Evolutionary conservation across 1,140 invertebrate genomes (phyloP).

Genomic region (Colletes gigas): DNA sequence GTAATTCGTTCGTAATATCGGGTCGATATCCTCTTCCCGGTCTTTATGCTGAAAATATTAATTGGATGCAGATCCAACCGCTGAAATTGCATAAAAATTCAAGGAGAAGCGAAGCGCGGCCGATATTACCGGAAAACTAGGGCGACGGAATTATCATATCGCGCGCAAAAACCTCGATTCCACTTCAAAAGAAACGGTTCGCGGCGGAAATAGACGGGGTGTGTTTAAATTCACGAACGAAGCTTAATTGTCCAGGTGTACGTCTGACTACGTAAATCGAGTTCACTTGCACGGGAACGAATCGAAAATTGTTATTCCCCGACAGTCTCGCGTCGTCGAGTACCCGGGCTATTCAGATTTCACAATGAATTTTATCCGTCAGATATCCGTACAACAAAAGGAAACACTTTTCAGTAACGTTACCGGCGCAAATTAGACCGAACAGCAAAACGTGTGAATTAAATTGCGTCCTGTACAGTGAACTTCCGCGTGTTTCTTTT

Average conservation of each 20-base stretch:
- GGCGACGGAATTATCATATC: constrained; percentile 37
- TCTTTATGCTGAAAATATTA: neutral
- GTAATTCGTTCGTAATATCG: too few relatives aligned
- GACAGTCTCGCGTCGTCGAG: neutral
- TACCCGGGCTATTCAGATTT: neutral
- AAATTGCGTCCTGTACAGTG: neutral
- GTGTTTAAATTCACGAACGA: neutral
- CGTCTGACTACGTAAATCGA: neutral
- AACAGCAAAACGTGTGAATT: neutral
- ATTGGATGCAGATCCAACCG: constrained; percentile 11
- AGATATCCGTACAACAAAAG: neutral
- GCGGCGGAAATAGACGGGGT: neutral
- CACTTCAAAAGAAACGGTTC: neutral
- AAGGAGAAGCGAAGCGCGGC: constrained; percentile 11
- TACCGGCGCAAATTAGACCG: neutral
- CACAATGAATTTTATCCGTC: neutral
- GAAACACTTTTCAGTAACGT: neutral
- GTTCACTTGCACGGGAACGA: neutral
- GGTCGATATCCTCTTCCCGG: neutral
- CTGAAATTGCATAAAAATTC: constrained; percentile 32
- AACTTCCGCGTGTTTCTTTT: neutral
- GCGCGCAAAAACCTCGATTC: neutral
- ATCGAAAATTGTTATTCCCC: neutral
- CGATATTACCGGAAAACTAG: constrained; percentile 15
- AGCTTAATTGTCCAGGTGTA: constrained; percentile 19